Percentiles rank a stretch among this genome's conserved stretches.
These are phyloP conservation scores for Gambusia holbrooki DNA, from an alignment of 2,113 vertebrate species.

Conservation along the genomic window DNA sequence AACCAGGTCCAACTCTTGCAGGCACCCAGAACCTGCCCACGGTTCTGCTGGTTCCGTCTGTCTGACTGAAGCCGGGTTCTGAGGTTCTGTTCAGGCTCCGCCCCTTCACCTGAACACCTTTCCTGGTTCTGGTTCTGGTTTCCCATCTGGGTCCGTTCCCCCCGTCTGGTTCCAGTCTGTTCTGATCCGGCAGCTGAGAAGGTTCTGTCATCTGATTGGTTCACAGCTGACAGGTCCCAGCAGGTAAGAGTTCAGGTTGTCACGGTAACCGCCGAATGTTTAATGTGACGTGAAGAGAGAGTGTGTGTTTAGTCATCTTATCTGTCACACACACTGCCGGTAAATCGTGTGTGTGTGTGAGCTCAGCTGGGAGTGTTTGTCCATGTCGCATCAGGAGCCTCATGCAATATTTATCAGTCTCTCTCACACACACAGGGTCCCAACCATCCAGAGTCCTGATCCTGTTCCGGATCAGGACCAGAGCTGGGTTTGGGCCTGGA, in stretches of 20 bases:
- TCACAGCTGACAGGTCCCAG: slow-evolving; percentile 47
- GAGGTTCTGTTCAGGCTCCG: no score
- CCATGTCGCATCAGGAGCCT: slow-evolving; percentile 49
- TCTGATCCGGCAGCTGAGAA: neutral
- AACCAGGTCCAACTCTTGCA: no score
- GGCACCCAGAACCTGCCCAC: no score
- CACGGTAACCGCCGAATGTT: slow-evolving; percentile 34
- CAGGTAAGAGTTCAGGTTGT: slow-evolving; percentile 40
- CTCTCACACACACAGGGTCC: neutral
- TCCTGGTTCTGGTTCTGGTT: no score
- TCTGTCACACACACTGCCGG: slow-evolving; percentile 42
- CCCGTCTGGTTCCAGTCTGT: no score
- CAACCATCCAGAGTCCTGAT: no score
- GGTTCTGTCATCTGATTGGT: slow-evolving; percentile 26
- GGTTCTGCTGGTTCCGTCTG: no score
- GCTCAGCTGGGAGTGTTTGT: slow-evolving; percentile 8
- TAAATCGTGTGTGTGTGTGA: no score
- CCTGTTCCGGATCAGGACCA: neutral
- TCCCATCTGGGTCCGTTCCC: no score
- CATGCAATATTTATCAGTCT: slow-evolving; percentile 60
- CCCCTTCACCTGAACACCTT: no score
- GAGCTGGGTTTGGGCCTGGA: neutral
- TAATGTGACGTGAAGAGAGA: slow-evolving; percentile 40
- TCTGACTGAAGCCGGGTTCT: no score
- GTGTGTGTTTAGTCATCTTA: slow-evolving; percentile 34